Conservation (phyloP, 2,797 vertebrate species). For the Mionectes olivaceus region DNA sequence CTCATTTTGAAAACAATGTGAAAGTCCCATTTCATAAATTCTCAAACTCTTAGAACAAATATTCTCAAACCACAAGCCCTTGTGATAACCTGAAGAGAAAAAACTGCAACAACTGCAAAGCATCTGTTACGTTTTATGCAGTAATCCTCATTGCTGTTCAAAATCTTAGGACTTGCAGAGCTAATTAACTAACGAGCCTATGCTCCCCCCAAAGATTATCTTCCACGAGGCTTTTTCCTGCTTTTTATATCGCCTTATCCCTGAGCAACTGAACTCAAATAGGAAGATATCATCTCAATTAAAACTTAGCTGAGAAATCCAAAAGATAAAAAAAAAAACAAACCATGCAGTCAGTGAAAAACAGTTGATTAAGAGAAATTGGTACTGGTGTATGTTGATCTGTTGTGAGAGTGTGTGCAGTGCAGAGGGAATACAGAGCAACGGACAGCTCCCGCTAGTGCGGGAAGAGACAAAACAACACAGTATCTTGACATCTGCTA, state of each 20-base stretch:
- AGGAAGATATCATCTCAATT: not conserved
- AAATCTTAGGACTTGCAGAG: constrained; percentile 3
- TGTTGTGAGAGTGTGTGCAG: not conserved
- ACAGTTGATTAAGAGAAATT: not conserved
- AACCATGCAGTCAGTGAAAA: not conserved
- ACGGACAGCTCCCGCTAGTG: not conserved
- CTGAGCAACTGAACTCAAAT: not conserved
- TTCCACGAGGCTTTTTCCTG: not conserved
- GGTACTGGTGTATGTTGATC: too few species aligned
- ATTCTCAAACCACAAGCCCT: not conserved
- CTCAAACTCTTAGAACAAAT: not conserved
- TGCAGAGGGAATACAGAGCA: rapidly evolving
- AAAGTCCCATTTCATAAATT: not conserved
- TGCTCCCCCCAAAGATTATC: constrained; percentile 6
- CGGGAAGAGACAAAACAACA: not conserved
- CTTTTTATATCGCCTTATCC: not conserved
- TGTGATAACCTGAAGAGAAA: constrained; percentile 16
- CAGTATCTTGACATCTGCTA: not conserved
- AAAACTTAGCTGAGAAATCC: not conserved
- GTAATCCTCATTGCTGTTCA: not conserved
- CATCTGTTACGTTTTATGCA: constrained; percentile 17
- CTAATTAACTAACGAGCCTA: constrained; percentile 44
- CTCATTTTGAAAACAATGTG: not conserved
- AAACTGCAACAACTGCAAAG: not conserved
- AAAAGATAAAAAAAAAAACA: not conserved